Evolutionary conservation across 2,888 invertebrate species (phyloP).

Genomic region (Nyleta sp.): DNA sequence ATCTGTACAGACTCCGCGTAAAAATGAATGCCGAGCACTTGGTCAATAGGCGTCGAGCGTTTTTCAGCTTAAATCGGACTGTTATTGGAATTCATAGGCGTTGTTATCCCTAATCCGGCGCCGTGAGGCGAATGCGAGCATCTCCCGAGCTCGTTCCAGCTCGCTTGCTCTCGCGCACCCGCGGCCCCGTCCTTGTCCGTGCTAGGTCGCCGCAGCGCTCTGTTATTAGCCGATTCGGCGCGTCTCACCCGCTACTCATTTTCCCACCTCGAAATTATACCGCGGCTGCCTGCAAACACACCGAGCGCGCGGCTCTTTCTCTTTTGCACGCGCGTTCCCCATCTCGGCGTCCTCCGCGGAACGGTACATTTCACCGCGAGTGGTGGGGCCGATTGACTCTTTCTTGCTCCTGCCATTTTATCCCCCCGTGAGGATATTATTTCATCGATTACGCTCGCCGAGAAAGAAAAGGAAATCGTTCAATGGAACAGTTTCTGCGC

Average conservation of each 20-base stretch:
- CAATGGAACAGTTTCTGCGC: constrained; percentile 25
- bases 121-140: constrained; percentile 57
- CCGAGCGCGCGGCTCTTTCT: constrained; percentile 28
- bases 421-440: constrained; percentile 32
- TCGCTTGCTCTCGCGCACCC: constrained; percentile 42
- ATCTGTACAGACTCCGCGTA: constrained; percentile 24
- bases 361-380: constrained; percentile 43
- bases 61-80: constrained; percentile 58
- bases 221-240: constrained; percentile 68
- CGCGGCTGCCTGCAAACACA: constrained; percentile 60
- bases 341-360: constrained; percentile 23
- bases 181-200: constrained; percentile 58
- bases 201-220: constrained; percentile 64
- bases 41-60: constrained; percentile 48
- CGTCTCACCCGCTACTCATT: constrained; percentile 68
- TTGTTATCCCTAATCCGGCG: constrained; percentile 64
- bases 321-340: constrained; percentile 27
- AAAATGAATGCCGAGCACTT: constrained; percentile 42
- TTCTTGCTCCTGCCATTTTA: constrained; percentile 33
- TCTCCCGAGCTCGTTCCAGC: constrained; percentile 21
- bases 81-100: constrained; percentile 62
- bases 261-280: constrained; percentile 68
- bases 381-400: constrained; percentile 34
- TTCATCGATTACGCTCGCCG: constrained; percentile 35
- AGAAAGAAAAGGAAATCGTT: constrained; percentile 27